Conservation (phyloP, 2,113 vertebrate genomes). For the Tympanuchus pallidicinctus region DNA sequence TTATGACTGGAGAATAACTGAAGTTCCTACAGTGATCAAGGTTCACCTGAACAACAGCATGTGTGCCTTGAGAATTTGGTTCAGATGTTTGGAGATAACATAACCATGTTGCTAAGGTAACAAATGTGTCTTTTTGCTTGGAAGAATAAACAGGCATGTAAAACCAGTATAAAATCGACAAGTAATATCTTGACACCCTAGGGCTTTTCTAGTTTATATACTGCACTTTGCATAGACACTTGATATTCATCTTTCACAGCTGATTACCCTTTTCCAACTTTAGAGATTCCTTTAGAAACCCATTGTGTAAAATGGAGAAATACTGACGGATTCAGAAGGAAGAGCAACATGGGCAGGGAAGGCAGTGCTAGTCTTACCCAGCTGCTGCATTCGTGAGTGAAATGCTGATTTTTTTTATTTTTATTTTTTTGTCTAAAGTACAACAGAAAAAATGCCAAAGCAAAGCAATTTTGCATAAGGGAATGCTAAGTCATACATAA, state of each 20-base stretch:
- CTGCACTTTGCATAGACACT: not conserved
- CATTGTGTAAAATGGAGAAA: not conserved
- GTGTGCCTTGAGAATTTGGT: not conserved
- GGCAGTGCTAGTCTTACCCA: not conserved
- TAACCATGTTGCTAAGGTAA: conserved; percentile 48
- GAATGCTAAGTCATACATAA: not conserved
- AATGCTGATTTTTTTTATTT: not conserved
- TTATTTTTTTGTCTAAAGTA: not conserved
- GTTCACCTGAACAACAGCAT: not conserved
- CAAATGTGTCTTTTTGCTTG: not conserved
- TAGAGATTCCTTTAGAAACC: not conserved
- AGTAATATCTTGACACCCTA: not conserved
- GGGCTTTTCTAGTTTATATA: conserved; percentile 12
- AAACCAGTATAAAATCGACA: conserved; percentile 17
- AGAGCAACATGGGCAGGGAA: not conserved
- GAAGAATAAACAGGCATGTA: conserved; percentile 26
- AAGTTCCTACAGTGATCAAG: not conserved
- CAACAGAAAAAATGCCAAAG: not conserved
- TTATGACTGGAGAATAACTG: not conserved
- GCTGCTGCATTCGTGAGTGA: not conserved
- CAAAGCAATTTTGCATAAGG: not conserved
- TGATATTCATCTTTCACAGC: conserved; percentile 17
- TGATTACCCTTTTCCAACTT: conserved; percentile 2
- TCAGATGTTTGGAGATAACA: not conserved
- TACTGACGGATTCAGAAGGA: not conserved